These are phyloP conservation scores for Tauraco hartlaubi DNA, from an alignment of 2,797 vertebrate genomes.

Conservation along the genomic window DNA sequence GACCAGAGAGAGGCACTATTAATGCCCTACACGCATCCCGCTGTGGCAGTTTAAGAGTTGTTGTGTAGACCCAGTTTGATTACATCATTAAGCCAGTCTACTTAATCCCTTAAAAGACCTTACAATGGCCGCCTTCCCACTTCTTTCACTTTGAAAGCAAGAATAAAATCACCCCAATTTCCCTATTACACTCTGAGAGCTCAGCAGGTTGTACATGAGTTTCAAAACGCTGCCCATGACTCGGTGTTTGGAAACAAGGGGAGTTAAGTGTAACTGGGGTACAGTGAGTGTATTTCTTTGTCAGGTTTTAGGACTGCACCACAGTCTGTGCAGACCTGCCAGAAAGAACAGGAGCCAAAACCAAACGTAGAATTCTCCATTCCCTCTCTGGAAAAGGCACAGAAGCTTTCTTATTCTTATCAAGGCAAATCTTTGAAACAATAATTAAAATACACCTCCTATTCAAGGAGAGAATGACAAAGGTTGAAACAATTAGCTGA, in stretches of 20 bases:
- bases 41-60: not conserved
- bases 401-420: slow-evolving; percentile 50
- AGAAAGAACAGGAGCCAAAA: not conserved
- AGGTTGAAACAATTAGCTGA: slow-evolving; percentile 66
- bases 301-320: not conserved
- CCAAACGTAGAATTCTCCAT: not conserved
- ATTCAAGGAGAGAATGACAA: slow-evolving; percentile 63
- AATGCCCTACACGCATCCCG: fast-evolving
- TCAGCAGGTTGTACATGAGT: not conserved
- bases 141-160: not conserved
- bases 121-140: not conserved
- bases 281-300: not conserved
- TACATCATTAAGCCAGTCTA: not conserved
- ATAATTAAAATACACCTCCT: slow-evolving; percentile 69
- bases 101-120: not conserved
- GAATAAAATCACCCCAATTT: not conserved
- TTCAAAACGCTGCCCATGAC: not conserved
- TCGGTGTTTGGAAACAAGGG: not conserved
- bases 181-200: not conserved
- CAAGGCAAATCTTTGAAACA: slow-evolving; percentile 61
- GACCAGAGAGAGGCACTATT: not conserved
- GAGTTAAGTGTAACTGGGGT: not conserved
- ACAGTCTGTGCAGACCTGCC: not conserved
- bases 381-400: slow-evolving; percentile 4
- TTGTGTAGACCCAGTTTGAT: not conserved